Evolutionary conservation across 2,888 invertebrate species (phyloP).

Genomic region (Tanytarsus gracilentus): DNA sequence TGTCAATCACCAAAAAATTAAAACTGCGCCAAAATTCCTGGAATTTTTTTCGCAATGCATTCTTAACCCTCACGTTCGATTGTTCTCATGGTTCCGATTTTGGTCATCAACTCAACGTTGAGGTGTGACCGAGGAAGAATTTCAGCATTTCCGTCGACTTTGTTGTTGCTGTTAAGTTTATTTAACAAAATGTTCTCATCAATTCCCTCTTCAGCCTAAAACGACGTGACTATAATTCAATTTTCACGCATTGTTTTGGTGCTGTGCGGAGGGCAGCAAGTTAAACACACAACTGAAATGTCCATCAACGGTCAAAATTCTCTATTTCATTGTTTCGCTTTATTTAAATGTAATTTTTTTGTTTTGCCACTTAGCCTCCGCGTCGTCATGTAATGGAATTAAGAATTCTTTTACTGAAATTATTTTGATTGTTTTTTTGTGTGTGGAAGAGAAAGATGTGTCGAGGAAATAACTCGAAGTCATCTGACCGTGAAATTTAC

Average conservation of each 20-base stretch:
- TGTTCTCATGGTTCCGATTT: conserved; percentile 7
- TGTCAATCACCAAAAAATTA: too few relatives aligned
- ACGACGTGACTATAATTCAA: conserved; percentile 19
- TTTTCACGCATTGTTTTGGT: conserved; percentile 16
- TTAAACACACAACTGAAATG: too few relatives aligned
- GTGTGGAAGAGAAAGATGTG: background rate
- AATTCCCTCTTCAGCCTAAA: background rate
- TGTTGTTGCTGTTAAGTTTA: background rate
- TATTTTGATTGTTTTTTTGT: too few relatives aligned
- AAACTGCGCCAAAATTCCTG: too few relatives aligned
- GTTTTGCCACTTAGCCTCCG: too few relatives aligned
- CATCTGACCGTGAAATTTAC: background rate
- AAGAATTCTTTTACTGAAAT: too few relatives aligned
- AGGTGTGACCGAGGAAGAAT: conserved; percentile 12
- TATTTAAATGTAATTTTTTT: too few relatives aligned
- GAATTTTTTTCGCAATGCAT: too few relatives aligned
- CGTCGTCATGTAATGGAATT: too few relatives aligned
- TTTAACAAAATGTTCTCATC: background rate
- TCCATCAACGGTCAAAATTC: too few relatives aligned
- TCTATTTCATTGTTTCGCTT: too few relatives aligned
- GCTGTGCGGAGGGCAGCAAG: too few relatives aligned
- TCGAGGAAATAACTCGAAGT: conserved; percentile 17
- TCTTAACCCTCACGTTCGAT: background rate
- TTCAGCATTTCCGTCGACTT: conserved; percentile 9
- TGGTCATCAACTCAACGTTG: background rate